Evolutionary conservation across 2,113 vertebrate species (phyloP).

Genomic region (Mastomys coucha): DNA sequence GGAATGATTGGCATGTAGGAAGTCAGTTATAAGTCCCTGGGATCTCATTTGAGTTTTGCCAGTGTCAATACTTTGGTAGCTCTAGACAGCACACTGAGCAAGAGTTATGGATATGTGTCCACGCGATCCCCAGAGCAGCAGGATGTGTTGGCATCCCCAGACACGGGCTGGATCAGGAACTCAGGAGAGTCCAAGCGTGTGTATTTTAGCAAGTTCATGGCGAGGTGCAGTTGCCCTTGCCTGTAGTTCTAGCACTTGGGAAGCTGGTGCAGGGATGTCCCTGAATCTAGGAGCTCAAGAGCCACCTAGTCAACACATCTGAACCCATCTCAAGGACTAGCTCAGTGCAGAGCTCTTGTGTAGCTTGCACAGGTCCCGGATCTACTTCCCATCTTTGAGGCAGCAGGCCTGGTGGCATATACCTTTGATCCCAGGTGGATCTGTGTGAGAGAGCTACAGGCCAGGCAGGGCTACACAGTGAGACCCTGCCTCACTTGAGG

Average conservation of each 20-base stretch:
- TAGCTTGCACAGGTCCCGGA: not conserved
- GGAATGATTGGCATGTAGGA: not conserved
- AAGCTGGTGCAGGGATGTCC: not conserved
- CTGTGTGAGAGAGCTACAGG: not conserved
- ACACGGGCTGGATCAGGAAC: not conserved
- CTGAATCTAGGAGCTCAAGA: not conserved
- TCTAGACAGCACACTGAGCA: rapidly evolving
- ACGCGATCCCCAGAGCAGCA: no score
- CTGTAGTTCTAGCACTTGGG: no score
- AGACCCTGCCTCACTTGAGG: not conserved
- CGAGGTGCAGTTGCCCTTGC: rapidly evolving
- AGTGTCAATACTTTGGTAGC: not conserved
- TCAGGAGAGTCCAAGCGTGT: rapidly evolving
- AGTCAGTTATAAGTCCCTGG: not conserved
- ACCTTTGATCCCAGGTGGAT: not conserved
- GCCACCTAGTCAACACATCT: not conserved
- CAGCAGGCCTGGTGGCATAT: not conserved
- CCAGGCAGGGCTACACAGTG: not conserved
- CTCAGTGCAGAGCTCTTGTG: not conserved
- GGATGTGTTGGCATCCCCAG: no score
- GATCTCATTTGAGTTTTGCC: not conserved
- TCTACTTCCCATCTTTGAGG: not conserved
- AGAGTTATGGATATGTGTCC: not conserved
- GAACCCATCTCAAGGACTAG: not conserved
- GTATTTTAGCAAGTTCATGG: not conserved